Percentiles rank a stretch among this genome's conserved stretches.
These are phyloP conservation scores for Alectura lathami DNA, from an alignment of 2,113 vertebrate genomes.

Conservation along the genomic window DNA sequence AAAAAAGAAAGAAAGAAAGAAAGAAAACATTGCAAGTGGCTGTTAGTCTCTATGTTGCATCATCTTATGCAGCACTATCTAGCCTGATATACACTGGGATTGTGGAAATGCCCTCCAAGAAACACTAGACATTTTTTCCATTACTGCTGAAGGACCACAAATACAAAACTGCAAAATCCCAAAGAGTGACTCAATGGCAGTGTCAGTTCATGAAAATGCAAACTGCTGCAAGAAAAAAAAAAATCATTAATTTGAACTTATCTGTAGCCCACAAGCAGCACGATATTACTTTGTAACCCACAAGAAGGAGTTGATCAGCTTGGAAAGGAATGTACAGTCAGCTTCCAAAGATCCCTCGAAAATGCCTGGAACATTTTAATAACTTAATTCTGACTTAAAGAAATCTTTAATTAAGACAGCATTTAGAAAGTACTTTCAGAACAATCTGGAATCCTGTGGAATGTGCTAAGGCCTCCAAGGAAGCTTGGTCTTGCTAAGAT, in stretches of 20 bases:
- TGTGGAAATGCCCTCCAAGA: background rate
- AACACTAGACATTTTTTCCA: background rate
- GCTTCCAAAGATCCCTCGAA: slow-evolving; percentile 50
- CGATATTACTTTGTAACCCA: slow-evolving; percentile 37
- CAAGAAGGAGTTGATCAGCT: slow-evolving; percentile 27
- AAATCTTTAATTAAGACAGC: slow-evolving; percentile 68
- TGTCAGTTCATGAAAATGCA: slow-evolving; percentile 46
- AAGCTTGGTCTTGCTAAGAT: background rate
- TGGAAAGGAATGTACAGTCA: slow-evolving; percentile 58
- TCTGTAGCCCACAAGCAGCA: background rate
- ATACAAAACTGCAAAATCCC: slow-evolving; percentile 28
- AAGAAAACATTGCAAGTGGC: background rate
- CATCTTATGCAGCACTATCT: background rate
- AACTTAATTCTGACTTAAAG: slow-evolving; percentile 64
- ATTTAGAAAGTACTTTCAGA: slow-evolving; percentile 65
- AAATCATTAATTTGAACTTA: background rate
- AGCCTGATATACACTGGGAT: background rate
- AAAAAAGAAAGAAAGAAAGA: background rate
- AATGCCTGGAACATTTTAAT: slow-evolving; percentile 62
- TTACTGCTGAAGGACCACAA: slow-evolving; percentile 41
- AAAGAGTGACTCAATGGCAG: slow-evolving; percentile 33
- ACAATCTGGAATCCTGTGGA: slow-evolving; percentile 59
- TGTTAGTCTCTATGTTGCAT: background rate
- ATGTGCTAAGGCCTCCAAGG: slow-evolving; percentile 28
- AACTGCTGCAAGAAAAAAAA: background rate